Evolutionary conservation across 2,888 invertebrate species (phyloP).

Genomic region (Mantis religiosa): DNA sequence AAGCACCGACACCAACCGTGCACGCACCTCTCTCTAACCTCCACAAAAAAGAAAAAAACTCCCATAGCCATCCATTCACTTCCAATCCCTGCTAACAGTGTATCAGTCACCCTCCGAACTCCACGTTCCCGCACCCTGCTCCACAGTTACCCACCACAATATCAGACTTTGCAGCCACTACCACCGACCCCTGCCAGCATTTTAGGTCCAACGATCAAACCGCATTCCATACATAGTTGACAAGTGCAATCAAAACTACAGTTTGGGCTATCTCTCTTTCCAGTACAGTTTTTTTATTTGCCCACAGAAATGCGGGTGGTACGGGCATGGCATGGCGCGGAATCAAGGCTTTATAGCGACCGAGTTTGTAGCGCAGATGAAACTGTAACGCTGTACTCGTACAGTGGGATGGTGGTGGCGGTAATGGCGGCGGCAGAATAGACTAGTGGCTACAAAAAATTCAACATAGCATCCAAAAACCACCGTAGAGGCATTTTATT

Average conservation of each 20-base stretch:
- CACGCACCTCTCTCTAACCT: not conserved
- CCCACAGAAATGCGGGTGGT: slow-evolving; percentile 21
- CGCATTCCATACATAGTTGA: slow-evolving; percentile 19
- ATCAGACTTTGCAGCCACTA: slow-evolving; percentile 13
- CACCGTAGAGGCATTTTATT: slow-evolving; percentile 22
- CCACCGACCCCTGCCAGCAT: slow-evolving; percentile 14
- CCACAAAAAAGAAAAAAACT: not conserved
- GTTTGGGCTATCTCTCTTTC: slow-evolving; percentile 11
- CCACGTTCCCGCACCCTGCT: not conserved
- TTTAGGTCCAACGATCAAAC: slow-evolving; percentile 14
- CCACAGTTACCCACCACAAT: slow-evolving; percentile 13
- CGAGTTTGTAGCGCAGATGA: slow-evolving; percentile 2
- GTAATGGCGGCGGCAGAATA: slow-evolving; percentile 1
- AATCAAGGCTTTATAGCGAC: slow-evolving; percentile 7
- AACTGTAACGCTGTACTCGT: slow-evolving; percentile 21
- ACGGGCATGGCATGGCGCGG: not conserved
- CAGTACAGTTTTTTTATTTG: slow-evolving; percentile 5
- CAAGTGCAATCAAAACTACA: slow-evolving; percentile 23
- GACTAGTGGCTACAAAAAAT: slow-evolving; percentile 13
- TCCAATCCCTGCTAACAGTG: slow-evolving; percentile 16
- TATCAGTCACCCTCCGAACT: slow-evolving; percentile 4
- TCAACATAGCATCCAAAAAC: slow-evolving; percentile 18
- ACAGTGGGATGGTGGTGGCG: slow-evolving; percentile 35
- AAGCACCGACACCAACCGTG: not conserved
- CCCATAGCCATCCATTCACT: slow-evolving; percentile 7